Evolutionary conservation across 1,140 invertebrate species (phyloP), one percentile per base, ranked within the genome.

Genomic region (Cyphomyrmex costatus): DNA sequence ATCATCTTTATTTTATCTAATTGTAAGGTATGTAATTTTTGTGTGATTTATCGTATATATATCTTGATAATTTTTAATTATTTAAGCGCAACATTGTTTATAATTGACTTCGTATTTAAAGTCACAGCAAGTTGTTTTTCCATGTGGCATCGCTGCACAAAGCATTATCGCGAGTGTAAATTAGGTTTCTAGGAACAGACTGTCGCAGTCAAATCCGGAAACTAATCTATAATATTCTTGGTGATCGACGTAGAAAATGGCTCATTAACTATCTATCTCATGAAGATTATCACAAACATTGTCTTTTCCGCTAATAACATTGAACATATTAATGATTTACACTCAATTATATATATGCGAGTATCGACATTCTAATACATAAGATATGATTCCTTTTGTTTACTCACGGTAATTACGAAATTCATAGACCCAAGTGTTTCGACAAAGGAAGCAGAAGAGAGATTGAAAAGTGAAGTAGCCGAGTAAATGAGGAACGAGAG

Each of bases 331-430:
- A 79, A 73, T 27, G n/a, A 53, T 12, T 66, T 3, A 27, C 21
- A 66, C 1, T 21, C 42, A 33, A 16, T 10, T 10, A 42, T 42
- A n/a, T 42, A 42, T 19, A 19, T 61, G 10, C 8, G 30, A 27
- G 46, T 30, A 82, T 87, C 73, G 46, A 65, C 58, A 74, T 10
- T 27, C 19, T 27, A 58, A 19, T 14, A 21, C 56, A 65, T 33
- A 19, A 60, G 71, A 27, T 74, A 85, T 58, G 56, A 85, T 88
- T 92, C 86, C 61, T 68, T 73, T 93, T 93, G 92, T 94, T 94
- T 92, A 91, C 92, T 92, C 89, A 92, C 87, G 92, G 92, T 93
- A 93, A 94, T 94, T 94, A 93, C 91, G 88, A 91, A 89, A 21
- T 21, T 12, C 33, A 21, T 42, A 10, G 3, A 66, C 10, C 83